These are phyloP conservation scores for Conger conger DNA, from an alignment of 2,113 vertebrate genomes.

Conservation along the genomic window DNA sequence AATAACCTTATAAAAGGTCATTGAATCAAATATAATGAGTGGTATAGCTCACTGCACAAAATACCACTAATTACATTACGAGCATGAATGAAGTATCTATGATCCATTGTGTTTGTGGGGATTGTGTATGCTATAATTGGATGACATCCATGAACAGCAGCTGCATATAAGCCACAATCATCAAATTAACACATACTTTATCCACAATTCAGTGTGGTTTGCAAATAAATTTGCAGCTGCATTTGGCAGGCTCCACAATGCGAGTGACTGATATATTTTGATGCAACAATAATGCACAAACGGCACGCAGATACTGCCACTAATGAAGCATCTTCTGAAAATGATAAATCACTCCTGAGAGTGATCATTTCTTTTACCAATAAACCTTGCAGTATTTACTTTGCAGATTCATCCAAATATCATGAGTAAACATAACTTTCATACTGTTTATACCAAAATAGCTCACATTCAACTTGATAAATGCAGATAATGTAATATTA, in stretches of 20 bases:
- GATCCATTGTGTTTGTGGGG: neutral
- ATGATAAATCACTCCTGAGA: neutral
- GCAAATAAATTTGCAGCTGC: neutral
- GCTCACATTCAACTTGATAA: neutral
- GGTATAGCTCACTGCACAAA: neutral
- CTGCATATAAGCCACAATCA: conserved; percentile 1
- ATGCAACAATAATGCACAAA: neutral
- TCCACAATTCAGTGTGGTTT: conserved; percentile 18
- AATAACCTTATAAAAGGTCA: too few relatives aligned
- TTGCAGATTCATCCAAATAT: neutral
- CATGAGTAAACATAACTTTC: neutral
- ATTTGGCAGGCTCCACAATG: neutral
- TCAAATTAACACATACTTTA: neutral
- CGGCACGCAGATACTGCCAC: neutral
- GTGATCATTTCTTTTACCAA: neutral
- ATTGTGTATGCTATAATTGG: neutral
- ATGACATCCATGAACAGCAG: neutral
- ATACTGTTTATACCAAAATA: neutral
- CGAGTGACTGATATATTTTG: neutral
- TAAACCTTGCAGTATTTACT: neutral
- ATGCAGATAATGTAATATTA: neutral
- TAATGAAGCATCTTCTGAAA: neutral
- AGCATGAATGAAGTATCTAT: neutral
- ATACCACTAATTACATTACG: neutral
- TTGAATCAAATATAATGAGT: too few relatives aligned